Conservation (phyloP, 2,797 vertebrate species). For the Chloroceryle inda region DNA sequence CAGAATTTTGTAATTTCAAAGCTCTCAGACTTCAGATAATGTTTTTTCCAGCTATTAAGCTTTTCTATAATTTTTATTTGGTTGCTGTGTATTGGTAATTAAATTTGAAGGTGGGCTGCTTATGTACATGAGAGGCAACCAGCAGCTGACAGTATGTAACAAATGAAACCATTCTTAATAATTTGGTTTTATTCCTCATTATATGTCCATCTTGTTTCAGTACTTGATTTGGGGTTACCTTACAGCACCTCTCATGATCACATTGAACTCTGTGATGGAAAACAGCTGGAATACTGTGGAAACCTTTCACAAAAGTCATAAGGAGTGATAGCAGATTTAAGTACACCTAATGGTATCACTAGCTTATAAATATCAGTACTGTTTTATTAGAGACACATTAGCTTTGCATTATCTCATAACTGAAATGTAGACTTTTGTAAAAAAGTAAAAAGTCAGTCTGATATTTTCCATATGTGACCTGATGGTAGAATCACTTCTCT, state of each 20-base stretch:
- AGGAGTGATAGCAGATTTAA: neutral
- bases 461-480: conserved; percentile 58
- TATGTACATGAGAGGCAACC: neutral
- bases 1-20: conserved; percentile 1
- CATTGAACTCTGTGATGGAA: neutral
- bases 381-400: neutral
- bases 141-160: neutral
- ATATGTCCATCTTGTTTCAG: neutral
- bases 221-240: neutral
- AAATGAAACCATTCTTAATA: neutral
- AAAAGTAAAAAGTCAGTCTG: neutral
- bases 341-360: neutral
- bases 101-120: neutral
- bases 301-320: neutral
- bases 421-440: neutral
- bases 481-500: neutral
- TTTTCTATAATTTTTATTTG: conserved; percentile 4
- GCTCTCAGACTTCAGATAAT: conserved; percentile 9
- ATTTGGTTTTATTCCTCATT: neutral
- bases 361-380: neutral
- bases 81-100: neutral
- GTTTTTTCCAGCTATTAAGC: neutral
- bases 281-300: conserved; percentile 4
- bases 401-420: conserved; percentile 9
- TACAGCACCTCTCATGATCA: neutral